phyloP scores from a whole-genome alignment of 2,888 invertebrate genomes.

The Tachina fera region DNA sequence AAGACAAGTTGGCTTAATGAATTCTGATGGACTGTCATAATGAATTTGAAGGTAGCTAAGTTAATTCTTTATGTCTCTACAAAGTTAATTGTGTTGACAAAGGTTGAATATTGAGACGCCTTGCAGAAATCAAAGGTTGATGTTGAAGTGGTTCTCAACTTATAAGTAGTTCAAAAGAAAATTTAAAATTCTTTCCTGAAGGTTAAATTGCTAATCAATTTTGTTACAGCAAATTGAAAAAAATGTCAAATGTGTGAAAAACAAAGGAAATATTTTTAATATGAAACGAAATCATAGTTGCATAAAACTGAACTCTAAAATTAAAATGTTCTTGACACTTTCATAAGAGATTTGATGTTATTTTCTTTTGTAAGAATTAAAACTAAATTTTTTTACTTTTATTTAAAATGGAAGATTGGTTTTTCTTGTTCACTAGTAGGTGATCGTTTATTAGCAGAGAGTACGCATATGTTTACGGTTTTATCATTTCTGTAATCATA shows the following conservation, averaged over 20 bases:
- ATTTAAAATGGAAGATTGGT: no score
- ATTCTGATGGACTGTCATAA: constrained; percentile 73
- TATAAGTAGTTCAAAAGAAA: constrained; percentile 11
- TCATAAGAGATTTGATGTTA: no score
- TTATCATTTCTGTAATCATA: no score
- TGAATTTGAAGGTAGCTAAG: constrained; percentile 22
- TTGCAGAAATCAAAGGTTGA: constrained; percentile 3
- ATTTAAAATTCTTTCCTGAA: constrained; percentile 1
- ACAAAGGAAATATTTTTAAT: background rate
- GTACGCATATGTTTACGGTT: no score
- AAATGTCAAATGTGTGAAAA: background rate
- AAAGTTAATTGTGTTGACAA: constrained; percentile 72
- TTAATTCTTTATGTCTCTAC: background rate
- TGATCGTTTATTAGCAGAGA: no score
- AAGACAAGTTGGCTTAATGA: constrained; percentile 66
- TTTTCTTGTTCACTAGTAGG: no score
- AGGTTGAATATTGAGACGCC: constrained; percentile 64
- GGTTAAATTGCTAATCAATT: background rate
- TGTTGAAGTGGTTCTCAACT: constrained; percentile 22
- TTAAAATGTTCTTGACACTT: no score
- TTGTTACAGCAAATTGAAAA: background rate
- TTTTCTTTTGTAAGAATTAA: no score
- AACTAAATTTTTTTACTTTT: no score
- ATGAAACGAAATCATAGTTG: no score
- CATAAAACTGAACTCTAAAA: no score